Evolutionary conservation across 2,888 invertebrate genomes (phyloP), one percentile per base, ranked within the genome.

Genomic region (Lysandra coridon): DNA sequence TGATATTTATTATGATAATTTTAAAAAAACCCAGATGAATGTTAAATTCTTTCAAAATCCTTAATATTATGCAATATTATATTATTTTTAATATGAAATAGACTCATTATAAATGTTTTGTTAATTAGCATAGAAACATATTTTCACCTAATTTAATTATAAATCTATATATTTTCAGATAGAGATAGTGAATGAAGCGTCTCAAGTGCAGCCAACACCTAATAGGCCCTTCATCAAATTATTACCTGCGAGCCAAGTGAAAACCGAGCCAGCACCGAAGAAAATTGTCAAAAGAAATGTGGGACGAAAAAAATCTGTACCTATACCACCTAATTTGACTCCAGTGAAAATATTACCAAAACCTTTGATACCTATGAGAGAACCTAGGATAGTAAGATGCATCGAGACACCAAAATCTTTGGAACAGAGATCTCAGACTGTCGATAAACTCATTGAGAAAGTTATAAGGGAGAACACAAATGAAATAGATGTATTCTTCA

Each of bases 321-420:
- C 90, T 2, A 82, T 90, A 49, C 90, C 90, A 2, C 86, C 88
- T 82, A 89, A 89, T 73, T 83, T 90, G 78, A 88, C 89, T 69
- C 94, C 94, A 1, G 88, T 94, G 37, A 94, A 94, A 87, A 94
- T 94, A 82, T 84, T 94, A 82, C 94, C 94, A 5, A 94, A 94
- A 86, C 94, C 94, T 1, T 83, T 93, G 76, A 80, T 91, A 69
- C 69, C 69, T 30, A 83, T 92, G 82, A 92, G 89, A 40, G 88
- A 90, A 44, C 89, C 93, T 7, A 93, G 92, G 79, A 83, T 92
- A 79, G 86, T 94, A 1, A 88, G 90, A 78, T 91, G 91, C 57
- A 84, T 93, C 1, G 93, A 93, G 82, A 92, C 93, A 49, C 86
- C 88, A 69, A 92, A 91, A 83, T 81, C 85, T 78, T 84, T 88